These are phyloP conservation scores for Ennomos fuscantarius DNA, from an alignment of 2,888 invertebrate genomes.

Conservation along the genomic window DNA sequence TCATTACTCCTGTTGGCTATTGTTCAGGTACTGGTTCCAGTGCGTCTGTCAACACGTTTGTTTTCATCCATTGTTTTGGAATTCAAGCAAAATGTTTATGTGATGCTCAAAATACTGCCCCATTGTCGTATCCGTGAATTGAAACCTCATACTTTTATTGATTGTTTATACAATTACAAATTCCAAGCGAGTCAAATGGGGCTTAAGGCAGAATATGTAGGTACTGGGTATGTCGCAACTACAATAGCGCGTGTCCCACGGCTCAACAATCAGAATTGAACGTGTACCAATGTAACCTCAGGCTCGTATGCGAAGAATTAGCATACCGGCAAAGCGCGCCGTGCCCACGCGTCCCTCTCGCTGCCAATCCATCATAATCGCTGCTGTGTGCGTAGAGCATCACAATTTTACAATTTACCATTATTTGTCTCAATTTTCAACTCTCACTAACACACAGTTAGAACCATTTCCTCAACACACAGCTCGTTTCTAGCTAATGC, in stretches of 20 bases:
- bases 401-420: slow-evolving; percentile 24
- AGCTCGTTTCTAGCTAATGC: slow-evolving; percentile 15
- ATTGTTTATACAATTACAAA: slow-evolving; percentile 33
- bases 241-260: slow-evolving; percentile 48
- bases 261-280: slow-evolving; percentile 68
- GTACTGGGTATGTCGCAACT: slow-evolving; percentile 48
- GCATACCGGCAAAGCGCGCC: slow-evolving; percentile 78
- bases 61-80: slow-evolving; percentile 49
- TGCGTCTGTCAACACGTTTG: slow-evolving; percentile 52
- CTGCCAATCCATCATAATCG: slow-evolving; percentile 77
- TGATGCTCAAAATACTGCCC: slow-evolving; percentile 45
- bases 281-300: slow-evolving; percentile 64
- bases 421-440: slow-evolving; percentile 26
- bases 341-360: slow-evolving; percentile 70
- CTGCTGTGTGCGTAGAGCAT: slow-evolving; percentile 58
- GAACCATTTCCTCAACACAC: slow-evolving; percentile 12
- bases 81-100: slow-evolving; percentile 49
- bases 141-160: slow-evolving; percentile 23
- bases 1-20: slow-evolving; percentile 43
- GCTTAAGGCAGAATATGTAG: slow-evolving; percentile 25
- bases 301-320: slow-evolving; percentile 68
- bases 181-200: slow-evolving; percentile 29
- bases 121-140: slow-evolving; percentile 42
- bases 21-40: slow-evolving; percentile 12
- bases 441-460: slow-evolving; percentile 26